Percentiles rank a stretch among this genome's conserved stretches.
Evolutionary conservation across 2,113 vertebrate genomes (phyloP).

Genomic region (Phrynosoma blainvillii): DNA sequence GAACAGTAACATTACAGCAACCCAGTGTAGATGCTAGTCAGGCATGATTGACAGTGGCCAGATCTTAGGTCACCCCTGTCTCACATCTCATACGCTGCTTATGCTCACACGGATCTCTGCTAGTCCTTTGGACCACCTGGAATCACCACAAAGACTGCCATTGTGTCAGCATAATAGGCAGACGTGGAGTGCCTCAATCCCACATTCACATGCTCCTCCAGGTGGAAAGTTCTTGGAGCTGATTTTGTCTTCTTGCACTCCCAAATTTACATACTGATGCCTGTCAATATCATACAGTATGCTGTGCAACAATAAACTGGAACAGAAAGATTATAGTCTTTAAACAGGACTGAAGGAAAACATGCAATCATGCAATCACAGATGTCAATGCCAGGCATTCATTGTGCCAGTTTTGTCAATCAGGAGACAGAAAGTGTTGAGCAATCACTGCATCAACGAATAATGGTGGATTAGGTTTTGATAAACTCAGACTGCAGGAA

Average conservation of each 20-base stretch:
- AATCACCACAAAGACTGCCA: background rate
- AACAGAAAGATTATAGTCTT: slow-evolving; percentile 41
- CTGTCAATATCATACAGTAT: slow-evolving; percentile 15
- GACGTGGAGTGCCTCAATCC: background rate
- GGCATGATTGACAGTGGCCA: background rate
- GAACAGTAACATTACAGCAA: no score
- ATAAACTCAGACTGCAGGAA: slow-evolving; percentile 6
- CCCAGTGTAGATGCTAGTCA: background rate
- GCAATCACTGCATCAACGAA: slow-evolving; percentile 7
- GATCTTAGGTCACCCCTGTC: background rate
- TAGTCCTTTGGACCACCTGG: background rate
- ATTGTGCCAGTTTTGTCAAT: slow-evolving; percentile 28
- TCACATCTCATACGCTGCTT: background rate
- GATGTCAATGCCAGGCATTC: slow-evolving; percentile 19
- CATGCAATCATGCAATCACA: slow-evolving; percentile 29
- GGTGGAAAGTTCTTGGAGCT: background rate
- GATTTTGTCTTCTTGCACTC: background rate
- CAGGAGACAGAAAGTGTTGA: slow-evolving; percentile 1
- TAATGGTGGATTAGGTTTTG: background rate
- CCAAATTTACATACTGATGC: background rate
- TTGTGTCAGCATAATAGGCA: background rate
- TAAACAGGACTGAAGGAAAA: slow-evolving; percentile 14
- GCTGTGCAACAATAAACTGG: background rate
- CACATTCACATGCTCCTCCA: background rate
- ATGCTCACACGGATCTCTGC: background rate